Base-by-base conservation (phyloP, 2,888 invertebrate genomes). In the Stenodema calcarata region DNA sequence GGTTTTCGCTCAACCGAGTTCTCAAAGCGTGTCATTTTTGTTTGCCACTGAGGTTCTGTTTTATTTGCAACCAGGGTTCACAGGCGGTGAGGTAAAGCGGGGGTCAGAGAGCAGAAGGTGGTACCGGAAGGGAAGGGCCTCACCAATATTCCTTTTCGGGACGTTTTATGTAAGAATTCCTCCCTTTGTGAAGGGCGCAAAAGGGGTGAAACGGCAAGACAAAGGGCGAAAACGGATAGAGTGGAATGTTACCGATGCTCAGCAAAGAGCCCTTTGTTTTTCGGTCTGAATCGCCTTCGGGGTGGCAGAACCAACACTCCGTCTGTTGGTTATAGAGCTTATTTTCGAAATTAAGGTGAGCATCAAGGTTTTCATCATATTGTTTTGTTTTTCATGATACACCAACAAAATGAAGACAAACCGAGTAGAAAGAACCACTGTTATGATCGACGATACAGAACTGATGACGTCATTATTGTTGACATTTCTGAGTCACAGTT, bases 141-240 rank as follows among this genome's bases (percentile, higher is more conserved):
- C 50, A 50, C 50, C 80, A 80, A 80, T 80, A 80, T 54, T 80
- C 80, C 54, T 80, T 80, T 78, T 80, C 54, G 80, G 80, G 80
- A 54, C 50, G 80, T 80, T 80, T 80, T 50, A 80, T 80, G 80
- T 80, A 80, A 80, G 80, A 80, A 80, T 80, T 80, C 50, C 80
- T 18, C 47, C 47, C 80, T 80, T 50, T 80, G 44, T 80, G 80
- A 80, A 35, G 54, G 28, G 18, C 30, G 47, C 30, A 54, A 80
- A 30, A 47, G 50, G 54, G 47, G 80, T 80, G 80, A 80, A 80
- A 30, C 54, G 50, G 30, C 47, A 28, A 28, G 54, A 50, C 80
- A 80, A 80, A 80, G 50, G 50, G 54, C 50, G 80, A 50, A 50
- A 50, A 50, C 54, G 80, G 80, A 27, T 23, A 50, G 50, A 35